Percentiles rank a stretch among this genome's conserved stretches.
Evolutionary conservation across 2,888 invertebrate species (phyloP).

Genomic region (Kryphioiulus occultus): DNA sequence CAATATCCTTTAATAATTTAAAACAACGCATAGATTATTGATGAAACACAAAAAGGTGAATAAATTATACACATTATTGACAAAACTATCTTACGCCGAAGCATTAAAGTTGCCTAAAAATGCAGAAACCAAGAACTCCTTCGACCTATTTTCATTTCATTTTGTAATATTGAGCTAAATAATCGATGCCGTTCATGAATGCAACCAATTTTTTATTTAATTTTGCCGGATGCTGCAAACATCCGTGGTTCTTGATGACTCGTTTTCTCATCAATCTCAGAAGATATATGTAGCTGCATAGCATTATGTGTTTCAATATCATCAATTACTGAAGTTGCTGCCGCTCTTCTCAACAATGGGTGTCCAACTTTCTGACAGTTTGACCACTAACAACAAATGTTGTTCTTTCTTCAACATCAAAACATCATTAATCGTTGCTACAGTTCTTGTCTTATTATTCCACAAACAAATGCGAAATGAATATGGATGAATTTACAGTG

Average conservation of each 20-base stretch:
- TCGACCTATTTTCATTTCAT: background rate
- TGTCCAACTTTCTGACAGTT: background rate
- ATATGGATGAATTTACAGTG: too few relatives aligned
- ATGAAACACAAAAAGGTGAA: background rate
- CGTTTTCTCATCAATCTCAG: background rate
- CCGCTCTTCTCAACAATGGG: background rate
- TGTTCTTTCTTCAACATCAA: background rate
- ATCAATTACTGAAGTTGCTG: background rate
- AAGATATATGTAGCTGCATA: background rate
- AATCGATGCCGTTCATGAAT: too few relatives aligned
- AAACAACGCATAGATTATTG: too few relatives aligned
- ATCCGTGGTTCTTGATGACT: background rate
- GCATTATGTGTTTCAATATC: background rate
- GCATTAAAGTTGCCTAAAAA: too few relatives aligned
- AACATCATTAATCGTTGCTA: background rate
- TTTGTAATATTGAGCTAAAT: too few relatives aligned
- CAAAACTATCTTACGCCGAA: background rate
- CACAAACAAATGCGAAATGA: background rate
- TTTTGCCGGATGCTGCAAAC: background rate
- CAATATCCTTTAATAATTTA: too few relatives aligned
- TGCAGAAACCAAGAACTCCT: background rate
- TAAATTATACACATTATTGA: background rate
- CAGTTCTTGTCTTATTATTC: background rate
- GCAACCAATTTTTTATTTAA: background rate
- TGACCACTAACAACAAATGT: background rate